A percentile compares a stretch with the other conserved stretches of the same genome.
Evolutionary conservation across 1,140 invertebrate species (phyloP).

Genomic region (Pseudomyrmex flavicornis): DNA sequence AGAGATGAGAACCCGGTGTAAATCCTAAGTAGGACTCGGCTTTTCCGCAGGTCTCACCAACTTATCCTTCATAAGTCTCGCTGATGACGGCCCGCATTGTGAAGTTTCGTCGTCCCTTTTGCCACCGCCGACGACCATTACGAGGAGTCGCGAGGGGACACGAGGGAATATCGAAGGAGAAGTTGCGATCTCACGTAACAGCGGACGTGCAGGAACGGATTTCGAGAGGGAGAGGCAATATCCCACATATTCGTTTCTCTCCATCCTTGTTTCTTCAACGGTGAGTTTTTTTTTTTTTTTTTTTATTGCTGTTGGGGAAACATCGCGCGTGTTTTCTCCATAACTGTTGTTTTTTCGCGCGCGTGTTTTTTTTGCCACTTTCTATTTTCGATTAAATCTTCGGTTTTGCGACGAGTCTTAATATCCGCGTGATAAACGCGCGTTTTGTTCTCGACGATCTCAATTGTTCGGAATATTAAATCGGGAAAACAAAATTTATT

Average conservation of each 20-base stretch:
- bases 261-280: neutral
- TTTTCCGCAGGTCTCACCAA: constrained; percentile 42
- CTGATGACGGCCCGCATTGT: constrained; percentile 40
- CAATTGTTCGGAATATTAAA: constrained; percentile 28
- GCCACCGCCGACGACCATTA: constrained; percentile 25
- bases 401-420: neutral
- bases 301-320: constrained; percentile 1
- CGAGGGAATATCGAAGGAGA: constrained; percentile 1
- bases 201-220: constrained; percentile 26
- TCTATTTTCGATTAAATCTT: neutral
- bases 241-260: constrained; percentile 20
- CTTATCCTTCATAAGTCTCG: constrained; percentile 54
- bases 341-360: no score
- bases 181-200: constrained; percentile 36
- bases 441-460: constrained; percentile 15
- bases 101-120: constrained; percentile 25
- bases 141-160: neutral
- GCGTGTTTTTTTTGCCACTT: neutral
- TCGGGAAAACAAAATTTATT: constrained; percentile 20
- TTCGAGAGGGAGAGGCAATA: constrained; percentile 2
- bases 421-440: neutral
- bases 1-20: constrained; percentile 37
- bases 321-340: neutral
- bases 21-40: constrained; percentile 47
- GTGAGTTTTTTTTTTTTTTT: neutral